Base-by-base conservation (phyloP, 2,888 invertebrate genomes). In the Alsophila aescularia region DNA sequence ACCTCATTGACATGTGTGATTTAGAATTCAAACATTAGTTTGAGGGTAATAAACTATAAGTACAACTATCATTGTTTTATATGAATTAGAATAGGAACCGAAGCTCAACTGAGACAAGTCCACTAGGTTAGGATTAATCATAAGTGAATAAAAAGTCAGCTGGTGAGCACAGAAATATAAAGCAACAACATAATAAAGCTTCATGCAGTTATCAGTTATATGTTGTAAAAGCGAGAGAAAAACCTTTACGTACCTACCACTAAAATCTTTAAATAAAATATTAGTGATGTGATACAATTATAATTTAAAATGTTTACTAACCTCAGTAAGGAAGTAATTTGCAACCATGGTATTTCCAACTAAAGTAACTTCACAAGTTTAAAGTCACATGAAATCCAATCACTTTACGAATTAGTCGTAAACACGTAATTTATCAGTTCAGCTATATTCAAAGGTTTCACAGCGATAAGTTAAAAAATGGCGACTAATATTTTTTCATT, bases 401-500 rank as follows among this genome's bases (percentile, higher is more conserved):
- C 60, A 60, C 60, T 43, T 48, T 42, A 44, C 54, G 45, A 64
- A 55, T 54, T 53, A 44, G 60, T 52, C 48, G 47, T 47, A 44
- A 36, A 55, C 50, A 50, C 44, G 53, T 61, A 56, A 59, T 41
- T 56, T 15, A 13, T 49, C 24, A 24, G 61, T 52, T 63, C 65
- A 61, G 60, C 69, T 62, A 69, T 63, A 61, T 53, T 60, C 60
- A 41, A 56, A 74, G 73, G 70, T 71, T 74, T 73, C 72, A 77
- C 72, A 64, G 66, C 69, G 75, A 58, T 64, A 66, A 70, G 75
- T 56, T 31, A 37, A 63, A 79, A 80, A 77, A 80, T 80, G 81
- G 79, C 81, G 81, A 80, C 79, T 50, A 61, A 68, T 64, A 66
- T 67, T 64, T 54, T 66, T 60, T 58, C 56, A 60, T 18, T 21